Evolutionary conservation across 1,140 invertebrate species (phyloP), one percentile per base, ranked within the genome.

Genomic region (Carcinoscorpius rotundicauda): DNA sequence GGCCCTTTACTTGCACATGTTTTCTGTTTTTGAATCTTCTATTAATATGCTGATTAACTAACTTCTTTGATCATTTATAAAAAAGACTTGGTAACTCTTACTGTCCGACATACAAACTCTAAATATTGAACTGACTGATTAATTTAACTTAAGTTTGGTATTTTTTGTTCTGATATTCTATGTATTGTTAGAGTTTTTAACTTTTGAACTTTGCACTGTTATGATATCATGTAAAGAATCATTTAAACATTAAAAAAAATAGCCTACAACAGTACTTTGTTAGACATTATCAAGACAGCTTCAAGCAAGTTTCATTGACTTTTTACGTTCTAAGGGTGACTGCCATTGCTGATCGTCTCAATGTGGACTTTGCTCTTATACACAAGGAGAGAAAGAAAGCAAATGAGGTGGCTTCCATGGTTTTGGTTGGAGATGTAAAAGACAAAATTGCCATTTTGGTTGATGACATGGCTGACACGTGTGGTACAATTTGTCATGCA

Each of bases 381-480:
- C 96, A 99, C 78, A 99, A 99, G 78, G 97, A 99, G 77, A 82
- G 97, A 60, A 97, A 97, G 75, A 92, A 94, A 76, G 93, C 93
- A 0, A 96, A 95, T 75, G 94, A 97, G 77, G 93, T 97, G n/a
- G 94, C 95, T 3, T 91, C 92, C 29, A 99, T 98, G 87, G 95
- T 98, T 3, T 79, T 99, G 11, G 95, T 99, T 1, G 97, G 97
- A 65, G 93, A 98, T 78, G 96, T 98, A 0, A 95, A 88, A 75
- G 91, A 97, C 72, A 84, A 91, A 74, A 87, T 95, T 60, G 95
- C 96, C 56, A 98, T 99, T 70, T 81, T 99, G 68, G 94, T 99
- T 4, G 97, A 99, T 74, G 97, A 99, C 76, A 97, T 99, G 91
- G 96, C 96, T 4, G 97, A 99, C 75, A 99, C 96, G 29, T 98